Evolutionary conservation across 2,888 invertebrate species (phyloP).

Genomic region (Glomeris marginata): DNA sequence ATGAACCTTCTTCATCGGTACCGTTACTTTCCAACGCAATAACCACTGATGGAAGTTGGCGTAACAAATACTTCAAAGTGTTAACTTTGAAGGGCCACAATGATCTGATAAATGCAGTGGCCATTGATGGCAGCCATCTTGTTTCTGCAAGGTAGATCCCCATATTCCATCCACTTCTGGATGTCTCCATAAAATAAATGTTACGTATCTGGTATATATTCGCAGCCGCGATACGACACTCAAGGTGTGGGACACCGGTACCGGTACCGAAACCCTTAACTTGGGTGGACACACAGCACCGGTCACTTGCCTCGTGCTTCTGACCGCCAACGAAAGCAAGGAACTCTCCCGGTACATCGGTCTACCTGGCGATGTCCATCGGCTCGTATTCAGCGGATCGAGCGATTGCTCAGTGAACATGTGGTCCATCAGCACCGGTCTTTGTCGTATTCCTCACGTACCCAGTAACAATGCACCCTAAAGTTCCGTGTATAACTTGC

Average conservation of each 20-base stretch:
- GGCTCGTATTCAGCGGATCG: slow-evolving; percentile 25
- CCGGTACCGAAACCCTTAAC: slow-evolving; percentile 14
- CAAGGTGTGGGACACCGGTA: slow-evolving; percentile 18
- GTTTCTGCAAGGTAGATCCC: slow-evolving; percentile 10
- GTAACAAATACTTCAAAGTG: slow-evolving; percentile 10
- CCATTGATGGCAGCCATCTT: slow-evolving; percentile 8
- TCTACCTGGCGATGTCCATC: slow-evolving; percentile 10
- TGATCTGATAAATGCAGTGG: slow-evolving; percentile 13
- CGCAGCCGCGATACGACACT: slow-evolving; percentile 19
- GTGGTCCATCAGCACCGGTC: slow-evolving; percentile 27
- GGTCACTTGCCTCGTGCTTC: slow-evolving; percentile 19
- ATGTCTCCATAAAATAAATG: background rate
- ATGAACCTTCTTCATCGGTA: background rate
- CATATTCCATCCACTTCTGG: background rate
- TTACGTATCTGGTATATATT: background rate
- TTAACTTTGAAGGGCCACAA: slow-evolving; percentile 10
- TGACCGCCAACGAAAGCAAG: slow-evolving; percentile 19
- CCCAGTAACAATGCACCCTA: background rate
- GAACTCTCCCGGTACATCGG: slow-evolving; percentile 17
- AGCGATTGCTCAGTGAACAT: slow-evolving; percentile 26
- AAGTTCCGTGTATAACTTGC: background rate
- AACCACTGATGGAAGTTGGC: slow-evolving; percentile 1
- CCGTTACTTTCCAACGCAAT: background rate
- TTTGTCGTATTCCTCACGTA: background rate
- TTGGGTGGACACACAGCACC: slow-evolving; percentile 17